Evolutionary conservation across 2,113 vertebrate genomes (phyloP).

Genomic region (Oncorhynchus keta): DNA sequence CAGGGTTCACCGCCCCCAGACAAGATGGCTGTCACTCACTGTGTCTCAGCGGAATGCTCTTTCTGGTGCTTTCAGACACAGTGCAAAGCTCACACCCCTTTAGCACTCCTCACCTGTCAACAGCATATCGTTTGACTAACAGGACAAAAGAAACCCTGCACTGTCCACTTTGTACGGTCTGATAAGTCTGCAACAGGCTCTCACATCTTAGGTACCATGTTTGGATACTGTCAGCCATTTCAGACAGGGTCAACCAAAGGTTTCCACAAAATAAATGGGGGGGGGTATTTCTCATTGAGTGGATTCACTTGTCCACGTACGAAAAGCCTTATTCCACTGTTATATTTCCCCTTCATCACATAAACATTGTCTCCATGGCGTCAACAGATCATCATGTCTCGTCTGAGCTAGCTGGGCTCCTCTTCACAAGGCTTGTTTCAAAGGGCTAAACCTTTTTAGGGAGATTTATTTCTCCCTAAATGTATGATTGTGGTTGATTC

Average conservation of each 20-base stretch:
- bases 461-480: constrained; percentile 22
- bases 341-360: constrained; percentile 19
- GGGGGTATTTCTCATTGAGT: constrained; percentile 15
- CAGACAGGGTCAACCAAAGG: constrained; percentile 56
- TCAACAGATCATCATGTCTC: constrained; percentile 55
- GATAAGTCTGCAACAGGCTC: constrained; percentile 44
- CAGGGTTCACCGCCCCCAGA: not conserved
- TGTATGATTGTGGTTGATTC: not conserved
- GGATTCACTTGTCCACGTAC: not conserved
- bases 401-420: constrained; percentile 68
- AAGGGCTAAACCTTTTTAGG: constrained; percentile 69
- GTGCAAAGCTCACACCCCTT: not conserved
- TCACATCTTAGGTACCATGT: constrained; percentile 41
- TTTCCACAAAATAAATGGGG: constrained; percentile 34
- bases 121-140: constrained; percentile 14
- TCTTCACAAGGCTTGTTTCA: constrained; percentile 65
- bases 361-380: constrained; percentile 35
- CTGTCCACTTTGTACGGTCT: constrained; percentile 33
- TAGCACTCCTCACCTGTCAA: not conserved
- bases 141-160: constrained; percentile 2
- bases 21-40: not conserved
- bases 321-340: not conserved
- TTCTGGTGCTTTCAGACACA: not conserved
- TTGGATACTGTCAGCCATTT: constrained; percentile 47
- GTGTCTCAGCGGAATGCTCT: constrained; percentile 4